Percentiles rank a stretch among this genome's conserved stretches.
These are phyloP conservation scores for Kryptolebias ocellatus DNA, from an alignment of 2,797 vertebrate species.

Conservation along the genomic window DNA sequence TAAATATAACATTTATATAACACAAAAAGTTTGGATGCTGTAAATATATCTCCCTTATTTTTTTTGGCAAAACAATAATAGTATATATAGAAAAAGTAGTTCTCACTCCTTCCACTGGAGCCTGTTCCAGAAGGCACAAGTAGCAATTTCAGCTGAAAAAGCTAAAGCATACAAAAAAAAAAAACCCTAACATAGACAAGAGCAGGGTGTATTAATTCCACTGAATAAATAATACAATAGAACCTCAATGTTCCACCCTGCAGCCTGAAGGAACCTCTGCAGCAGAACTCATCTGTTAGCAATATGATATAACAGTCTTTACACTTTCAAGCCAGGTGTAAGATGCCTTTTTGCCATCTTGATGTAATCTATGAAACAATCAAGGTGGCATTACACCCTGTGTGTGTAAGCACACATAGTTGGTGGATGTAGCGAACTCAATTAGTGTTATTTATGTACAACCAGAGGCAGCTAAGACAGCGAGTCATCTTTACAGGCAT, in stretches of 20 bases:
- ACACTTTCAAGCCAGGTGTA: no score
- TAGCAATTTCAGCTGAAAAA: not conserved
- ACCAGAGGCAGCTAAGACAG: no score
- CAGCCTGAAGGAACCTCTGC: not conserved
- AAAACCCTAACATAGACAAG: slow-evolving; percentile 1
- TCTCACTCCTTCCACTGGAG: not conserved
- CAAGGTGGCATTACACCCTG: no score
- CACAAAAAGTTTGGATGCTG: not conserved
- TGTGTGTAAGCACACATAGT: no score
- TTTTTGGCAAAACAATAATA: not conserved
- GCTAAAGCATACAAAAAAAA: not conserved
- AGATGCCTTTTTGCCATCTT: no score
- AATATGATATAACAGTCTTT: no score
- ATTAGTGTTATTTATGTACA: no score
- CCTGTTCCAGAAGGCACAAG: not conserved
- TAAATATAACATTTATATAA: no score
- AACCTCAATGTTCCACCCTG: not conserved
- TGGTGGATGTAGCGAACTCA: no score
- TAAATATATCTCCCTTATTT: not conserved
- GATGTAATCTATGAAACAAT: no score
- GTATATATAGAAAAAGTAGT: not conserved
- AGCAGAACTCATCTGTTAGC: not conserved
- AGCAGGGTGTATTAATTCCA: slow-evolving; percentile 4
- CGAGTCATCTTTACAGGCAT: no score
- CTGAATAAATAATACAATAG: not conserved